Base-by-base conservation (phyloP, 2,888 invertebrate genomes). In the Ornithoptera alexandrae region DNA sequence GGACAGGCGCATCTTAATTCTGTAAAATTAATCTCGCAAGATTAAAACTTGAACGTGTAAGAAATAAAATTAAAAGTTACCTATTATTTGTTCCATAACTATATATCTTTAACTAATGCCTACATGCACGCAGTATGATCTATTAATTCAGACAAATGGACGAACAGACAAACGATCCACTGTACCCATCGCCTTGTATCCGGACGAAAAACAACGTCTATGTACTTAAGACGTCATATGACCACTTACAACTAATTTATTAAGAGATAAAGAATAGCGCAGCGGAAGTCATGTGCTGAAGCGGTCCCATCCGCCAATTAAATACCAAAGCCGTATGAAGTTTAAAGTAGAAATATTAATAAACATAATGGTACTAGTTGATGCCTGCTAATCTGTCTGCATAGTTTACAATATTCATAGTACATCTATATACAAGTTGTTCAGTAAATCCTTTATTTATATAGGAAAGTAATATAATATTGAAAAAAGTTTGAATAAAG, bases 181-280 rank as follows among this genome's bases (percentile, higher is more conserved):
- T 67, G 67, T 71, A 72, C 56, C 42, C 62, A 65, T 69, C 63
- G 65, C 65, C 68, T 71, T 74, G 72, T 71, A 71, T 69, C 66
- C 68, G 65, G 20, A 67, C 71, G 64, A 73, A 75, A 76, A 77
- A 78, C 76, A 76, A 73, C 71, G 67, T 67, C 60, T 62, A 70
- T 71, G 71, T 75, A 71, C 74, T 76, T 72, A 74, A 74, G 72
- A 73, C 72, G 76, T 77, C 75, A 71, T 74, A 74, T 71, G 71
- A 72, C 73, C 75, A 74, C 76, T 78, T 75, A 75, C 71, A 70
- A 73, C 67, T 74, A 75, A 78, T 77, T 78, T 78, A 76, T 78
- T 77, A 79, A 76, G 73, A 77, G 78, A 78, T 77, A 75, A 76
- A 64, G 61, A 62, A 61, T 59, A 24, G 64, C 63, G 58, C 18